Evolutionary conservation across 2,888 invertebrate species (phyloP).

Genomic region (Drosophila acutilabella): DNA sequence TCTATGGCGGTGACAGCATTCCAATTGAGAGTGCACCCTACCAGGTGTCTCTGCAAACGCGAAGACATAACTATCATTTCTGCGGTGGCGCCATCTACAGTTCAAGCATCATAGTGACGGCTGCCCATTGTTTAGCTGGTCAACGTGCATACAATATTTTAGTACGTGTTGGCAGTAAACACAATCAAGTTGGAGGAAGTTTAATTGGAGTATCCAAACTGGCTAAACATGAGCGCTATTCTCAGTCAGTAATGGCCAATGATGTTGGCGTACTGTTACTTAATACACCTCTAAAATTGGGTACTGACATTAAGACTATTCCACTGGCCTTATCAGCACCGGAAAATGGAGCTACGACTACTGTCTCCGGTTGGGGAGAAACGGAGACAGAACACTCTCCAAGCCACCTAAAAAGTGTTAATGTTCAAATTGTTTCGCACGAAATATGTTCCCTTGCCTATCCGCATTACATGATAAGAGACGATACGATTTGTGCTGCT

Average conservation of each 20-base stretch:
- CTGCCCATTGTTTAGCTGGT: slow-evolving; percentile 23
- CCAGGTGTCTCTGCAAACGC: slow-evolving; percentile 34
- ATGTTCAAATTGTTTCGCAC: slow-evolving; percentile 1
- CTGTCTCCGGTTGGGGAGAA: slow-evolving; percentile 23
- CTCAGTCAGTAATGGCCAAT: background rate
- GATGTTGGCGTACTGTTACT: slow-evolving; percentile 24
- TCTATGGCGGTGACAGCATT: slow-evolving; percentile 11
- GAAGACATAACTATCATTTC: background rate
- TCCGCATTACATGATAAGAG: background rate
- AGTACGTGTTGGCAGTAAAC: slow-evolving; percentile 13
- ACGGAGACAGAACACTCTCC: background rate
- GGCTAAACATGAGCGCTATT: background rate
- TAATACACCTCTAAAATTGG: background rate
- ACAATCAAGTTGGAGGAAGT: background rate
- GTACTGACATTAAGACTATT: background rate
- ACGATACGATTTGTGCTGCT: slow-evolving; percentile 19
- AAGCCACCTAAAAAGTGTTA: background rate
- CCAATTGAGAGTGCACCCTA: slow-evolving; percentile 14
- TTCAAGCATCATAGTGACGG: slow-evolving; percentile 23
- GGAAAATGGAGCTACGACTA: background rate
- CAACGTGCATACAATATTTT: background rate
- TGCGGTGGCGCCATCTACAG: slow-evolving; percentile 34
- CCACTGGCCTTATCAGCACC: slow-evolving; percentile 1
- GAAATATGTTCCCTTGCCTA: background rate
- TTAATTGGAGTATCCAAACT: background rate